phyloP scores from a whole-genome alignment of 2,113 vertebrate genomes.

The Aleadryas rufinucha region DNA sequence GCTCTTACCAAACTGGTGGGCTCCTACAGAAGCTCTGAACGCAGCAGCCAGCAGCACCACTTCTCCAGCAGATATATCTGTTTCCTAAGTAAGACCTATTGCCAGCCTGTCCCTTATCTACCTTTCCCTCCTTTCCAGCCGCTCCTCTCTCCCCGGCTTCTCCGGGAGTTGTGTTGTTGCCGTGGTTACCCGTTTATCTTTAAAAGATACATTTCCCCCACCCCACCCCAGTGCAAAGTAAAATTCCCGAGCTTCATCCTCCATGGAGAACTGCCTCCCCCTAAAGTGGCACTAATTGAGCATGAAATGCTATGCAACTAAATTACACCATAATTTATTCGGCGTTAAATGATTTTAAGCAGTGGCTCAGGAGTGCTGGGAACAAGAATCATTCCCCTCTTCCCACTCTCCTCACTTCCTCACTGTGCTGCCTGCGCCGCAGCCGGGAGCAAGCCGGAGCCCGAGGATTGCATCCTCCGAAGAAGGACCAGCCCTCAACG shows the following conservation, averaged over 20 bases:
- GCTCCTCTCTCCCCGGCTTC: not conserved
- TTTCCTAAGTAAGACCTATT: not conserved
- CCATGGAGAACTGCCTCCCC: slow-evolving; percentile 1
- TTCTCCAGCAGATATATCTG: not conserved
- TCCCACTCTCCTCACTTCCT: not conserved
- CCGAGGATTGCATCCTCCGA: accelerated
- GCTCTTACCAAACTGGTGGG: not conserved
- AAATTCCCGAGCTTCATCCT: slow-evolving; percentile 9
- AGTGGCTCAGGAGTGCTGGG: not conserved
- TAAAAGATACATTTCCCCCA: not conserved
- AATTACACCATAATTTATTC: slow-evolving; percentile 63
- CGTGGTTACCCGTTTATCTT: slow-evolving; percentile 49
- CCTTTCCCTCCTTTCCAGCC: not conserved
- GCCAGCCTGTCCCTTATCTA: not conserved
- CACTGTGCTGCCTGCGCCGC: accelerated
- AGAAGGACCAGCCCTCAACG: not conserved
- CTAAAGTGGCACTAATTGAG: slow-evolving; percentile 65
- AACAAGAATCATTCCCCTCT: slow-evolving; percentile 7
- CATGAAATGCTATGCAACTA: slow-evolving; percentile 54
- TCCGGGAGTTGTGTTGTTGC: slow-evolving; percentile 5
- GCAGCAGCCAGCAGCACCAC: not conserved
- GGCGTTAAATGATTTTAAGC: slow-evolving; percentile 49
- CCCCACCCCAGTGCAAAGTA: not conserved
- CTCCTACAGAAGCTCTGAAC: not conserved
- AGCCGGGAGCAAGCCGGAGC: accelerated